Percentiles rank a stretch among this genome's conserved stretches.
These are phyloP conservation scores for Drosophila dunni DNA, from an alignment of 1,140 invertebrate genomes.

Conservation along the genomic window DNA sequence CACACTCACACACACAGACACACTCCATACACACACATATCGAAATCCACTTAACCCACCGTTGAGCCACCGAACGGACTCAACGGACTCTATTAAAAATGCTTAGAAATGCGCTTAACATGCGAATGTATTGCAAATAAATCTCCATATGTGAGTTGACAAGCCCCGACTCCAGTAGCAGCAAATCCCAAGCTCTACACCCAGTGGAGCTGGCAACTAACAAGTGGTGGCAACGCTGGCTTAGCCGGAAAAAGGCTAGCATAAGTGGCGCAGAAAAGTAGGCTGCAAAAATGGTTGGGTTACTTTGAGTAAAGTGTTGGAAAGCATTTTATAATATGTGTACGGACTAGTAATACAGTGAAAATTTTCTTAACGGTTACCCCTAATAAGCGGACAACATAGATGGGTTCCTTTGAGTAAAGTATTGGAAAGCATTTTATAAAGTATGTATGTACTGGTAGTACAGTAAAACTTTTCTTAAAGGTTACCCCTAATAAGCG, in stretches of 20 bases:
- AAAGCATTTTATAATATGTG: too few species aligned
- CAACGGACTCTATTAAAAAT: constrained; percentile 76
- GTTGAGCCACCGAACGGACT: constrained; percentile 14
- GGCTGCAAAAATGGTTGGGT: too few species aligned
- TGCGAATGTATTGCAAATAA: constrained; percentile 59
- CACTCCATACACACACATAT: neutral
- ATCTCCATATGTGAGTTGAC: constrained; percentile 78
- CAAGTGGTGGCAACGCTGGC: neutral
- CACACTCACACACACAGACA: neutral
- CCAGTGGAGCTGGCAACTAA: constrained; percentile 1
- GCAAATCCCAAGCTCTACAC: neutral
- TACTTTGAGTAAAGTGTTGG: too few species aligned
- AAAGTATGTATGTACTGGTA: too few species aligned
- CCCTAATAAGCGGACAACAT: too few species aligned
- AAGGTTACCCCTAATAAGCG: too few species aligned
- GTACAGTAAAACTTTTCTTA: too few species aligned
- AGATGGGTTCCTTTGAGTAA: too few species aligned
- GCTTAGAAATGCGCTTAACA: constrained; percentile 76
- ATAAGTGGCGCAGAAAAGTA: too few species aligned
- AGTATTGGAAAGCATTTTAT: too few species aligned
- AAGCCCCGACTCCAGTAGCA: constrained; percentile 15
- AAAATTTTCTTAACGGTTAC: too few species aligned
- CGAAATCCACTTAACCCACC: constrained; percentile 61
- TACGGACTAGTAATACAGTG: too few species aligned
- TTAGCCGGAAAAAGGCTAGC: neutral